phyloP scores from a whole-genome alignment of 2,797 vertebrate species.

The Ciconia nigra region DNA sequence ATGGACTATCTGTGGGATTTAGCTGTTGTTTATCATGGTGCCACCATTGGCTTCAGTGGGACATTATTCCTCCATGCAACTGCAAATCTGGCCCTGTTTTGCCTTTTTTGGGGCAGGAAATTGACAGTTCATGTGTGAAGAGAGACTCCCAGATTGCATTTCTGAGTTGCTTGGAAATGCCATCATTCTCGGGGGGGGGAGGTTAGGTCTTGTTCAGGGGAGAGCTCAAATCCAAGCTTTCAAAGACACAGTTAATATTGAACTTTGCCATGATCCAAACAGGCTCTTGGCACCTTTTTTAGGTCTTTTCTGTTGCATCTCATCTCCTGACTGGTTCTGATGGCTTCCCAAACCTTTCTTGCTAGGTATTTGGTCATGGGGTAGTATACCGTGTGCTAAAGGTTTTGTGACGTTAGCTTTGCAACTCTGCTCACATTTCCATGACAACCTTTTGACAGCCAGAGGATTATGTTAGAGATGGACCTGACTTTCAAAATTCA shows the following conservation, averaged over 20 bases:
- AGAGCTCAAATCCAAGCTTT: neutral
- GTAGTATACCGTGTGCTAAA: neutral
- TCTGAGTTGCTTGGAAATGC: neutral
- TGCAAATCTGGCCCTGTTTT: neutral
- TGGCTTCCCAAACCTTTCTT: slow-evolving; percentile 33
- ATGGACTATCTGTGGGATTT: neutral
- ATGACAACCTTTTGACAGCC: neutral
- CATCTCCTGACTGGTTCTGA: slow-evolving; percentile 53
- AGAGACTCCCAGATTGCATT: neutral
- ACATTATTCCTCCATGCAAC: neutral
- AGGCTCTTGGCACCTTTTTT: neutral
- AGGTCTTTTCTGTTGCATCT: neutral
- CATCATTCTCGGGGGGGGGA: neutral
- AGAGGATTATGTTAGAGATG: neutral
- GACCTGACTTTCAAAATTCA: neutral
- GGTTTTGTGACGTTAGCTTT: neutral
- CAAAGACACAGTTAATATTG: neutral
- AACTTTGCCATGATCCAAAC: neutral
- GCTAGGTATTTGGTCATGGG: neutral
- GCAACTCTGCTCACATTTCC: neutral
- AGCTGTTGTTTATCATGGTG: neutral
- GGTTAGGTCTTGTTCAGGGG: neutral
- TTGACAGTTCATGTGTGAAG: neutral
- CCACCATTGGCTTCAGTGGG: neutral
- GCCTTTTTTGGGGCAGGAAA: neutral